phyloP scores from a whole-genome alignment of 2,113 vertebrate genomes.

The Brachyistius frenatus region DNA sequence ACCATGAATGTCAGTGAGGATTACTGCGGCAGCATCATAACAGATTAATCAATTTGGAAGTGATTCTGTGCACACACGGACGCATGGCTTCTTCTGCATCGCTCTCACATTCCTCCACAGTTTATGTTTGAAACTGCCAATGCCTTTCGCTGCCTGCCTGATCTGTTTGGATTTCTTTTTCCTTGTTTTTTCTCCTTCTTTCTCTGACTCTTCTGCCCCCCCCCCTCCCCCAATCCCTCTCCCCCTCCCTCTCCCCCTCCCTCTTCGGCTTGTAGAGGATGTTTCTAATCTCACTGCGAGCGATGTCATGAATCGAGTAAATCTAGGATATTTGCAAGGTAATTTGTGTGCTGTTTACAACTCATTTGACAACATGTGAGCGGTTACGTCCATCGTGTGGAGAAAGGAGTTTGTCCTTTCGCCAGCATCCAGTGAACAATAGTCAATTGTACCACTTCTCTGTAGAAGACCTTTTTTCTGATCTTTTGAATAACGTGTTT shows the following conservation, averaged over 20 bases:
- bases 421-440: conserved; percentile 61
- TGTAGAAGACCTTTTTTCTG: not conserved
- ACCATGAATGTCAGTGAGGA: conserved; percentile 51
- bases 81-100: conserved; percentile 68
- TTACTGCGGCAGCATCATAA: conserved; percentile 8
- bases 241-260: conserved; percentile 75
- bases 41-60: conserved; percentile 53
- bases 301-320: conserved; percentile 99
- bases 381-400: conserved; percentile 46
- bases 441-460: conserved; percentile 8
- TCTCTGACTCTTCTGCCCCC: conserved; percentile 83
- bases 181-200: conserved; percentile 56
- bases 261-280: conserved; percentile 93
- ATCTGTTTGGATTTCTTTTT: conserved; percentile 35
- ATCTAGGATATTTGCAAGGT: conserved; percentile 99
- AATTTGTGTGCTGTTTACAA: conserved; percentile 80
- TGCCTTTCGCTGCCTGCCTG: conserved; percentile 71
- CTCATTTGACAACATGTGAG: conserved; percentile 55
- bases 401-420: conserved; percentile 70
- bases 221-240: conserved; percentile 63
- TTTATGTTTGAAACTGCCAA: conserved; percentile 51
- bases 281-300: conserved; percentile 99
- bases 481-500: not conserved
- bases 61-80: conserved; percentile 62
- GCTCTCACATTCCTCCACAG: conserved; percentile 29